Percentiles rank a stretch among this genome's conserved stretches.
Conservation (phyloP, 1,140 invertebrate species). For the Euwallacea similis region DNA sequence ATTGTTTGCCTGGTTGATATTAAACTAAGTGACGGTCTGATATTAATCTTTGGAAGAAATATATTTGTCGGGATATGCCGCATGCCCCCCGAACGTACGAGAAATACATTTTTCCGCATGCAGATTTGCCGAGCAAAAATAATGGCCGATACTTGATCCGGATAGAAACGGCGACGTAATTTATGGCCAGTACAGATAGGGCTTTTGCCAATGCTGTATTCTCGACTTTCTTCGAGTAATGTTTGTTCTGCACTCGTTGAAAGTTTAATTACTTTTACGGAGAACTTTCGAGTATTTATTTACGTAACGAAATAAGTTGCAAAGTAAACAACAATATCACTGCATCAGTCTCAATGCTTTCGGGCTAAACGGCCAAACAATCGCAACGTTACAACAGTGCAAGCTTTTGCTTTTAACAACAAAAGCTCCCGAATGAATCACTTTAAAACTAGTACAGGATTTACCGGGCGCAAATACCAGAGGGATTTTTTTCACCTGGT, state of each 20-base stretch:
- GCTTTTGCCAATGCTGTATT: conserved; percentile 1
- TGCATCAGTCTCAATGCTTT: conserved; percentile 1
- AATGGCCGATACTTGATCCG: conserved; percentile 35
- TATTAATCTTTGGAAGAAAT: conserved; percentile 41
- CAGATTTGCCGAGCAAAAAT: conserved; percentile 30
- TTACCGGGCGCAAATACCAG: background rate
- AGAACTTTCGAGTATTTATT: conserved; percentile 10
- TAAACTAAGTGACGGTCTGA: conserved; percentile 42
- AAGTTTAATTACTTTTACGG: conserved; percentile 26
- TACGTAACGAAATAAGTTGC: conserved; percentile 2
- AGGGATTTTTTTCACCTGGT: too few species aligned
- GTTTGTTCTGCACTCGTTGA: conserved; percentile 3
- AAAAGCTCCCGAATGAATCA: background rate
- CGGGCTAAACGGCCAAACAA: background rate
- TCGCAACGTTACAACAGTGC: background rate
- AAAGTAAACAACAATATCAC: background rate
- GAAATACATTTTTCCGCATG: conserved; percentile 36
- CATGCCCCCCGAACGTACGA: conserved; percentile 24
- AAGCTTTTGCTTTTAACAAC: background rate
- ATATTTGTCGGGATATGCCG: conserved; percentile 36
- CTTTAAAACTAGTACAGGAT: too few species aligned
- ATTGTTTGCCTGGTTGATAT: conserved; percentile 45
- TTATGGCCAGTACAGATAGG: conserved; percentile 15
- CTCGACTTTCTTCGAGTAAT: conserved; percentile 6
- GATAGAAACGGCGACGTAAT: conserved; percentile 26